Evolutionary conservation across 2,113 vertebrate genomes (phyloP), one percentile per base, ranked within the genome.

Genomic region (Manacus vitellinus): DNA sequence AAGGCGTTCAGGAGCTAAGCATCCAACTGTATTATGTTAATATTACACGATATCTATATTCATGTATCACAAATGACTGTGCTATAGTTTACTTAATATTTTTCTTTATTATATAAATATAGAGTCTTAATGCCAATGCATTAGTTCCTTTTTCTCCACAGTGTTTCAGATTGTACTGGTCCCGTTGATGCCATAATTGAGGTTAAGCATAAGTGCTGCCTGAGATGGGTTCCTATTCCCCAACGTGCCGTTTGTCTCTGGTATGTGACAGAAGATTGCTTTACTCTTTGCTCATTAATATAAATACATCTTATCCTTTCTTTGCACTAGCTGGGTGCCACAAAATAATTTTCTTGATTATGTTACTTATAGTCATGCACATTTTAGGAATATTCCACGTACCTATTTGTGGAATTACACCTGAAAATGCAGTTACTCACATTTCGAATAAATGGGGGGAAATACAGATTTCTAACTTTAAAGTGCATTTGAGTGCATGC

Each of bases 21-120:
- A 90, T 84, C 65, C 73, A 80, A 58, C 63, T 78, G 77, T 44
- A 80, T 89, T 96, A 95, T 59, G 92, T 85, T 97, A 94, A 85
- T 90, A 88, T 84, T 65, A 73, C 61, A 84, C 30, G 1, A 28
- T 85, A 89, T 63, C 81, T 95, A 75, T 41, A 91, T 81, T 84
- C 85, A 90, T 49, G 61, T 49, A 77, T 85, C 72, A 59, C 52
- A 91, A 93, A 94, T 30, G 58, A 61, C 52, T 77, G 61, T 35
- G n/a, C 46, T 82, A 74, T 10, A 62, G 55, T 75, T 96, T 88
- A 83, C 75, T 83, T 73, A 83, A 91, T 87, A 88, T 85, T 95
- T 89, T 93, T 37, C 73, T 80, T 91, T 95, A 71, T 92, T 94
- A 81, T 83, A 90, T 77, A 94, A 95, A 94, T 86, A 83, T 52